phyloP scores from a whole-genome alignment of 1,140 invertebrate species.

The Samia ricini region DNA sequence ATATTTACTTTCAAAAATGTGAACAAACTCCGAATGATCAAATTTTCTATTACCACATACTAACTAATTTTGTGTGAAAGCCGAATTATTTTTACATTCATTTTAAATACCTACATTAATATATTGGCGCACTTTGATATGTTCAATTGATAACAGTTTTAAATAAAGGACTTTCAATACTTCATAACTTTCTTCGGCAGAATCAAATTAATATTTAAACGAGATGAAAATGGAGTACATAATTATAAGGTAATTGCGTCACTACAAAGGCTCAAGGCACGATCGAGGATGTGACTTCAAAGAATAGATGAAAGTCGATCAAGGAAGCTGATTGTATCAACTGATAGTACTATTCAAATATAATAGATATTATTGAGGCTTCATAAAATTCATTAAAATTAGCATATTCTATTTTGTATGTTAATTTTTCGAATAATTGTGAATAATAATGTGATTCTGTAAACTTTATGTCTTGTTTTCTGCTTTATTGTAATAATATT shows the following conservation, averaged over 20 bases:
- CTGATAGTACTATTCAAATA: not conserved
- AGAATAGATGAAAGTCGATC: not conserved
- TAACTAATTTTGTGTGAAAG: too few relatives aligned
- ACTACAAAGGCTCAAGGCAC: not conserved
- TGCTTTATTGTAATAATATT: too few relatives aligned
- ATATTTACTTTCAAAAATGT: too few relatives aligned
- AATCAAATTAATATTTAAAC: not conserved
- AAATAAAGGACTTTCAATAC: not conserved
- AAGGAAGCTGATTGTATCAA: too few relatives aligned
- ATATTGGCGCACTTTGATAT: too few relatives aligned
- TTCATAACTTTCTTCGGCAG: not conserved
- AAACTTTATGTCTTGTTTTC: too few relatives aligned
- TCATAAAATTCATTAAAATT: slow-evolving; percentile 5
- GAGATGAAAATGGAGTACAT: not conserved
- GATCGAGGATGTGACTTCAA: not conserved
- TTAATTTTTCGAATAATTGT: not conserved
- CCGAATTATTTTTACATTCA: too few relatives aligned
- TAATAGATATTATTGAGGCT: not conserved
- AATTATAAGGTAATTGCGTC: not conserved
- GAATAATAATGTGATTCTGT: not conserved
- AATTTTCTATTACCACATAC: too few relatives aligned
- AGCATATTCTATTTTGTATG: slow-evolving; percentile 2
- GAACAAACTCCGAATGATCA: too few relatives aligned
- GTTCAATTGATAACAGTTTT: too few relatives aligned
- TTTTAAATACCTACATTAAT: too few relatives aligned